These are phyloP conservation scores for Steatocranus sp. DNA, from an alignment of 2,797 vertebrate species.

Conservation along the genomic window DNA sequence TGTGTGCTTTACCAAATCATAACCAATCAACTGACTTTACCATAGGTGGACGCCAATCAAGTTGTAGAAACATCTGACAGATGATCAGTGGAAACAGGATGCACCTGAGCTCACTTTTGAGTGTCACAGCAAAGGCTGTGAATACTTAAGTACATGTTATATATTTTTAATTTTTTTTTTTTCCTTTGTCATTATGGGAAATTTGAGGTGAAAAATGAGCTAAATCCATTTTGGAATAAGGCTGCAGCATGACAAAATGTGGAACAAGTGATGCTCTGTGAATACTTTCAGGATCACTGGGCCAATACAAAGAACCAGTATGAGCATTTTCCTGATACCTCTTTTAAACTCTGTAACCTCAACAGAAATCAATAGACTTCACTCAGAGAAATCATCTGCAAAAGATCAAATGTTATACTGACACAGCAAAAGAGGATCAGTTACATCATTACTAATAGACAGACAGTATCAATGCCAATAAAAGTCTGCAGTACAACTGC, in stretches of 20 bases:
- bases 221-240: not conserved
- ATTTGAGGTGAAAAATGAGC: not conserved
- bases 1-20: not conserved
- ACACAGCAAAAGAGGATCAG: not conserved
- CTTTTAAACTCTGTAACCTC: not conserved
- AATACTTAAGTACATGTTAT: not conserved
- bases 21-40: not conserved
- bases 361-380: not conserved
- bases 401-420: not conserved
- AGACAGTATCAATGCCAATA: not conserved
- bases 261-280: not conserved
- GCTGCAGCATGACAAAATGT: not conserved
- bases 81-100: not conserved
- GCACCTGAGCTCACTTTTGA: rapidly evolving
- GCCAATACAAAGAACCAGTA: not conserved
- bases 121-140: not conserved
- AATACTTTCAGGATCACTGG: not conserved
- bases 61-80: not conserved
- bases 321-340: not conserved
- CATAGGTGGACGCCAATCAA: not conserved
- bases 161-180: rapidly evolving
- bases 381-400: not conserved
- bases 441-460: not conserved
- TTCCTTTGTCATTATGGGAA: not conserved
- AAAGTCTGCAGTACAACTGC: not conserved